These are phyloP conservation scores for Nicator chloris DNA, from an alignment of 2,113 vertebrate species.

Conservation along the genomic window DNA sequence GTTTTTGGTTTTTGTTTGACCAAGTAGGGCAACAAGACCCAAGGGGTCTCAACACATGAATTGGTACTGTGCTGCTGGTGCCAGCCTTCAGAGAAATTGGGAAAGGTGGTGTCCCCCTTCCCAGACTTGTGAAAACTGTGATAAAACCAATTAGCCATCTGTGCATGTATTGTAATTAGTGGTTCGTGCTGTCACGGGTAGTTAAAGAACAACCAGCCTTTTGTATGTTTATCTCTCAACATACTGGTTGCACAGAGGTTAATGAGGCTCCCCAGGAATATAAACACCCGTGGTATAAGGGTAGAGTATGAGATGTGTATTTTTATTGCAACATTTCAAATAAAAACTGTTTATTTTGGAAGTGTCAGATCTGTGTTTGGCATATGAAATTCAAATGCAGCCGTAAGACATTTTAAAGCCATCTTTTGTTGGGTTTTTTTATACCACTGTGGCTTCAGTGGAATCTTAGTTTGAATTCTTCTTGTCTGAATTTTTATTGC, in stretches of 20 bases:
- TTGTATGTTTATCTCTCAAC: not conserved
- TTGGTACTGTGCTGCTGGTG: not conserved
- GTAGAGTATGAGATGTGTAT: not conserved
- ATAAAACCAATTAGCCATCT: slow-evolving; percentile 43
- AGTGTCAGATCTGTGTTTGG: not conserved
- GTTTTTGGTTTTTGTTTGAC: not conserved
- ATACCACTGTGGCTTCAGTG: not conserved
- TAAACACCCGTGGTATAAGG: not conserved
- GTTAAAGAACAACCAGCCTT: slow-evolving; percentile 7
- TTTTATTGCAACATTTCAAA: not conserved
- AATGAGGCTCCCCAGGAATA: not conserved
- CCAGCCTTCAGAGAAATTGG: not conserved
- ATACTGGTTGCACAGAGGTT: not conserved
- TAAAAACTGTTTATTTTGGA: not conserved
- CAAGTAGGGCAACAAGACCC: not conserved
- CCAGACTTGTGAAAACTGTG: slow-evolving; percentile 4
- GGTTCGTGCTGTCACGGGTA: not conserved
- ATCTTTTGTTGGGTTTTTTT: not conserved
- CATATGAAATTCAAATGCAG: not conserved
- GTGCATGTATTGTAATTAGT: slow-evolving; percentile 7
- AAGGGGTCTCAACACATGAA: not conserved
- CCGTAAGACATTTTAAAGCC: not conserved
- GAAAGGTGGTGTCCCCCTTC: not conserved
- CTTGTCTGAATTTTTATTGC: not conserved
- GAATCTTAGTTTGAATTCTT: not conserved